These are phyloP conservation scores for Cylindroiulus punctatus DNA, from an alignment of 2,888 invertebrate genomes.

Conservation along the genomic window DNA sequence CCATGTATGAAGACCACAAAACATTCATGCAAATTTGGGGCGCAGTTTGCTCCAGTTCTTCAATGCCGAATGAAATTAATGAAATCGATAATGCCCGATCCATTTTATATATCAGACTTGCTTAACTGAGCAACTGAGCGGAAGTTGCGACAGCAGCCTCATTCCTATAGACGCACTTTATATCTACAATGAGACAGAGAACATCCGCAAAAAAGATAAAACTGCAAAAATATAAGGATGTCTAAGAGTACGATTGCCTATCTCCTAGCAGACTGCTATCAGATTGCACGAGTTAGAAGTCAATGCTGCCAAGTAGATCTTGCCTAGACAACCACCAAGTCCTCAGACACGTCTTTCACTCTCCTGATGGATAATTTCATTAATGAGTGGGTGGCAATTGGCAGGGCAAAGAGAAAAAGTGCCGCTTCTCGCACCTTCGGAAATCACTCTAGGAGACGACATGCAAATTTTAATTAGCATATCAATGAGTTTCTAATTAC, in stretches of 20 bases:
- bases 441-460: constrained; percentile 27
- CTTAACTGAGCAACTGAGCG: too few species aligned
- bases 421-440: constrained; percentile 28
- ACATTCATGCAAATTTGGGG: too few species aligned
- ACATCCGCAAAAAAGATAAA: neutral
- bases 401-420: constrained; percentile 46
- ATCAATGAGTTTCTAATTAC: constrained; percentile 55
- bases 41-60: too few species aligned
- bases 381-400: constrained; percentile 30
- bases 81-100: too few species aligned
- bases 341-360: neutral
- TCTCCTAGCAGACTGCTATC: neutral
- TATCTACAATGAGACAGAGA: too few species aligned
- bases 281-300: neutral
- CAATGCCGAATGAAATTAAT: too few species aligned
- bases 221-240: neutral
- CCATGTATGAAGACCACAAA: too few species aligned
- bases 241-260: neutral
- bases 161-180: too few species aligned
- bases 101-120: too few species aligned
- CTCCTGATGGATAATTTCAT: constrained; percentile 44
- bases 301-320: neutral
- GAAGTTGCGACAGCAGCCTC: too few species aligned
- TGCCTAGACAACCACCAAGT: neutral
- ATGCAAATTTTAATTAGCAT: constrained; percentile 56